Evolutionary conservation across 1,140 invertebrate species (phyloP).

Genomic region (Stegodyphus mimosarum): DNA sequence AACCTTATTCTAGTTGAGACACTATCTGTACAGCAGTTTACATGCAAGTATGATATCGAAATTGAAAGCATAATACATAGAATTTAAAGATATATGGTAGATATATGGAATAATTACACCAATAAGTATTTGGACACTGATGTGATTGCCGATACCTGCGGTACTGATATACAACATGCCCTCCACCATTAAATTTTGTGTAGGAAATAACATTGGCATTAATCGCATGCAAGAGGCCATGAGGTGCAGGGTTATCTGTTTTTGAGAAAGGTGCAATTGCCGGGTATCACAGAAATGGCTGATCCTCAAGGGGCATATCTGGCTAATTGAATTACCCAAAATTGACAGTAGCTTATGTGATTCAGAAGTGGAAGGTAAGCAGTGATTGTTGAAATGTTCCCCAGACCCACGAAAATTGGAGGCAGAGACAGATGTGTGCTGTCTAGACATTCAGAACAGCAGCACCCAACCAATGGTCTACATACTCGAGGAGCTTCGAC

Average conservation of each 20-base stretch:
- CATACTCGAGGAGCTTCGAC: neutral
- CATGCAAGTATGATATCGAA: no score
- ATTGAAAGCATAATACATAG: no score
- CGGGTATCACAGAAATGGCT: neutral
- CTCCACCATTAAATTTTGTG: neutral
- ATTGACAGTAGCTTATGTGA: neutral
- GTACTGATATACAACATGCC: neutral
- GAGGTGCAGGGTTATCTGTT: neutral
- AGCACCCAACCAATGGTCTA: neutral
- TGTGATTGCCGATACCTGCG: neutral
- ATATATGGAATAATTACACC: neutral
- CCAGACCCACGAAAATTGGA: neutral
- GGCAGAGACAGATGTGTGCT: neutral
- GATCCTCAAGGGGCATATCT: neutral
- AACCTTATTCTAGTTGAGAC: no score
- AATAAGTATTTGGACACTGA: neutral
- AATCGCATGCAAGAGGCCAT: neutral
- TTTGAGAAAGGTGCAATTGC: neutral
- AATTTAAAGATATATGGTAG: neutral
- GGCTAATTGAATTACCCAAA: neutral
- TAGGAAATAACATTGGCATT: neutral
- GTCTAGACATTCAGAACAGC: neutral
- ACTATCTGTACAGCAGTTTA: no score
- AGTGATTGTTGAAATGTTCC: neutral
- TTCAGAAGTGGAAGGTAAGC: neutral